Base-by-base conservation (phyloP, 2,113 vertebrate genomes). In the Bagarius yarrelli region DNA sequence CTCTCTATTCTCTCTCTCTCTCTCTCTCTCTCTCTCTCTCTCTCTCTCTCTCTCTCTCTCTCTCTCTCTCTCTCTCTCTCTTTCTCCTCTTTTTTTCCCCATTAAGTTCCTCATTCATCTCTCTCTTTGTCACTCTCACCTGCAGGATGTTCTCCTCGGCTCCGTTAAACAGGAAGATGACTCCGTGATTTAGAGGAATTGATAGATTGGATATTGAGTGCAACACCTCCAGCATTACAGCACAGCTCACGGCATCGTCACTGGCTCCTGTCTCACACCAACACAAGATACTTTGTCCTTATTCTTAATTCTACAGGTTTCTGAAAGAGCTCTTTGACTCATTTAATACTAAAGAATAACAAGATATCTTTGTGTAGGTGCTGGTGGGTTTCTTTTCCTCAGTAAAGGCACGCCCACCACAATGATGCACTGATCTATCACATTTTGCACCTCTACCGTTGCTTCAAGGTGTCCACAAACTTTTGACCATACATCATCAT, bases 151-250 rank as follows among this genome's bases (percentile, higher is more conserved):
- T 99, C 90, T 99, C 98, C 89, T 99, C 98, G 3, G 97, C 98
- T n/a, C 98, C 97, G 44, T 99, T 99, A 87, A 99, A 99, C 83
- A 99, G 94, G 88, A 99, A 99, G 87, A 99, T 89, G 11, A 99
- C 90, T 14, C 96, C 96, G 47, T 99, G 96, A 30, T 87, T 92
- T 67, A 99, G 91, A 70, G 94, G 90, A 13, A 92, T 91, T 14
- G 96, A 90, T 64, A 94, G 94, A 67, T 94, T 92, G 57, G 95
- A 94, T 83, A 99, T 87, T 0, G 93, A 93, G 6, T 92, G 94
- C 74, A 99, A 93, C 87, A 98, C 95, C 90, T 99, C 98, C 86
- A 98, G 91, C 97, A 99, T 96, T 85, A 99, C 96, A 2, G 97
- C 95, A 67, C 98, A 99, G 89, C 98, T 98, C 78, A 99, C 96